Base-by-base conservation (phyloP, 2,797 vertebrate genomes). In the Lacerta bilineata region DNA sequence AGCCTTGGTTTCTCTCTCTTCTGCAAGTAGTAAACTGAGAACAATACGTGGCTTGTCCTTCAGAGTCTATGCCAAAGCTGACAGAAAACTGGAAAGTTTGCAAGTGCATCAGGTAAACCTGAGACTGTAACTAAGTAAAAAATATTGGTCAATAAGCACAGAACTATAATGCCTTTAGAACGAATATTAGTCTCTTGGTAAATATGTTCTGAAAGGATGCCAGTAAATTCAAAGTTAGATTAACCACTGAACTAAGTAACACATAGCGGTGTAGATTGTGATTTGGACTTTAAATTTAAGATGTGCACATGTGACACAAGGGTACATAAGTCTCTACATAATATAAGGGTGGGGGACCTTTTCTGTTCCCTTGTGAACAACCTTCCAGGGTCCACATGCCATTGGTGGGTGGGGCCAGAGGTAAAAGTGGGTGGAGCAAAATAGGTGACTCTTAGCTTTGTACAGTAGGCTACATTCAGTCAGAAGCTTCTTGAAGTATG, bases 21-120 rank as follows among this genome's bases (percentile, higher is more conserved):
- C 75, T 85, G 72, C 33, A 76, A 85, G 55, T 50, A 61, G 18
- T 13, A 79, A 90, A 20, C 2, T 80, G 64, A 91, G 91, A 93
- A 83, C 77, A 93, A 90, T 87, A 83, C 88, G 83, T 0, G 0
- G 90, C 91, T 86, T 93, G n/a, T 92, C 36, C 79, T 94, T 84
- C 10, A 85, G 39, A 88, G 81, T 66, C 61, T 91, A 36, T 66
- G 69, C 77, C 79, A 77, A 85, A 91, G 23, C 29, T 50, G 61
- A 79, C 78, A 39, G 71, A 78, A 83, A 50, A 50, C 17, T 75
- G 33, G 33, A 87, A 80, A 90, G 23, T 83, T 93, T 92, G 88
- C 43, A 46, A 75, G 5, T 69, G n/a, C 83, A 41, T 83, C 50
- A 84, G 89, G 77, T 71, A 64, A 43, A 27, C 23, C 39, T 17